phyloP scores from a whole-genome alignment of 2,797 vertebrate species.

The Crotalus adamanteus region DNA sequence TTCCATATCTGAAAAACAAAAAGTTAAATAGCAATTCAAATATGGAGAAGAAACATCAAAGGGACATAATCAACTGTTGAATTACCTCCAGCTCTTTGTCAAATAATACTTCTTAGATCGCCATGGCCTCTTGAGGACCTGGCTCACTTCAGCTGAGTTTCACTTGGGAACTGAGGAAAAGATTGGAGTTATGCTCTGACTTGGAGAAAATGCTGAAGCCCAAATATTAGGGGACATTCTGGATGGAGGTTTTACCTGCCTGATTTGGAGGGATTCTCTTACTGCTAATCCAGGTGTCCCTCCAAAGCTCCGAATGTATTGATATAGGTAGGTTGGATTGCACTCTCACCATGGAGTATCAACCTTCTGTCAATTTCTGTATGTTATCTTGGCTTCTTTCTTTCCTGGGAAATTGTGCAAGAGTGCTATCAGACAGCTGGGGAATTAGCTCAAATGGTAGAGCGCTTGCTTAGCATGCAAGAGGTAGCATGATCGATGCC shows the following conservation, averaged over 20 bases:
- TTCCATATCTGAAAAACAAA: too few species aligned
- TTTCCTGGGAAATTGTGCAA: neutral
- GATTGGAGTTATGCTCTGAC: neutral
- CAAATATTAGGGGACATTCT: neutral
- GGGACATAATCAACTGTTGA: too few species aligned
- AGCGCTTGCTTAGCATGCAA: constrained; percentile 65
- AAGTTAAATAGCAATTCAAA: too few species aligned
- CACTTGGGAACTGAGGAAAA: too few species aligned
- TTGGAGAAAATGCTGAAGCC: neutral
- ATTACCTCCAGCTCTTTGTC: too few species aligned
- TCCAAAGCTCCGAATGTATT: too few species aligned
- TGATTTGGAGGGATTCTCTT: too few species aligned
- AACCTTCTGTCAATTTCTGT: neutral
- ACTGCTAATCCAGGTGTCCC: too few species aligned
- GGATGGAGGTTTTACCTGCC: neutral
- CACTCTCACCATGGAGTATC: neutral
- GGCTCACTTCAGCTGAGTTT: too few species aligned
- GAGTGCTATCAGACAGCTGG: neutral
- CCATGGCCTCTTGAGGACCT: too few species aligned
- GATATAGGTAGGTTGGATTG: neutral
- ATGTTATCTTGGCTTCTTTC: neutral
- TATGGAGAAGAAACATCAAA: too few species aligned
- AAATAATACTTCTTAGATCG: too few species aligned
- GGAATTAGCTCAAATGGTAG: constrained; percentile 78
- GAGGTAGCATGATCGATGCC: constrained; percentile 52